A percentile compares a stretch with the other conserved stretches of the same genome.
phyloP scores from a whole-genome alignment of 2,888 invertebrate species.

The Lucinisca nassula region DNA sequence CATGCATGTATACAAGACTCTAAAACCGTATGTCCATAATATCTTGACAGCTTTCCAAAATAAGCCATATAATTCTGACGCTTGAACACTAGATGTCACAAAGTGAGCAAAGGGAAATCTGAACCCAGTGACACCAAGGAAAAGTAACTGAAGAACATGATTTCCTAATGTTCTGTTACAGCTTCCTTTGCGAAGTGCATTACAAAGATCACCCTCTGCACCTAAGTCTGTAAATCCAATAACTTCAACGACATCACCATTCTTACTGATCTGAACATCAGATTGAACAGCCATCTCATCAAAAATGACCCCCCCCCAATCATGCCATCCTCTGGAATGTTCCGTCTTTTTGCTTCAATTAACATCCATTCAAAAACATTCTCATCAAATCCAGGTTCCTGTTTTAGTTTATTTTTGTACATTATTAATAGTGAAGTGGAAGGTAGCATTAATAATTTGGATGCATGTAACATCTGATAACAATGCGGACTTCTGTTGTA shows the following conservation, averaged over 20 bases:
- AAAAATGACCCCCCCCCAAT: slow-evolving; percentile 56
- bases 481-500: slow-evolving; percentile 45
- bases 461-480: slow-evolving; percentile 25
- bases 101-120: slow-evolving; percentile 56
- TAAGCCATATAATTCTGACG: slow-evolving; percentile 30
- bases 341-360: slow-evolving; percentile 34
- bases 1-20: slow-evolving; percentile 14
- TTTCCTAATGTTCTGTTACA: slow-evolving; percentile 28
- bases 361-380: slow-evolving; percentile 58
- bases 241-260: slow-evolving; percentile 47
- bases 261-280: slow-evolving; percentile 54
- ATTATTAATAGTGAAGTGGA: slow-evolving; percentile 27
- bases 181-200: slow-evolving; percentile 9
- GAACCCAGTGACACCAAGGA: slow-evolving; percentile 53
- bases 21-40: slow-evolving; percentile 25
- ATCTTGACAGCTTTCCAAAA: slow-evolving; percentile 45
- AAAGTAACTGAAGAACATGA: slow-evolving; percentile 51
- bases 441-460: slow-evolving; percentile 26
- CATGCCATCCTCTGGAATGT: slow-evolving; percentile 26
- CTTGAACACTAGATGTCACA: slow-evolving; percentile 30
- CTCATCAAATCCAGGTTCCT: slow-evolving; percentile 38
- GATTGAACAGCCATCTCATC: slow-evolving; percentile 64
- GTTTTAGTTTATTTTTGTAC: slow-evolving; percentile 45
- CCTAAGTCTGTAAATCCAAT: slow-evolving; percentile 40
- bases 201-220: slow-evolving; percentile 1